phyloP scores from a whole-genome alignment of 2,797 vertebrate genomes.

The Cryptoprocta ferox region DNA sequence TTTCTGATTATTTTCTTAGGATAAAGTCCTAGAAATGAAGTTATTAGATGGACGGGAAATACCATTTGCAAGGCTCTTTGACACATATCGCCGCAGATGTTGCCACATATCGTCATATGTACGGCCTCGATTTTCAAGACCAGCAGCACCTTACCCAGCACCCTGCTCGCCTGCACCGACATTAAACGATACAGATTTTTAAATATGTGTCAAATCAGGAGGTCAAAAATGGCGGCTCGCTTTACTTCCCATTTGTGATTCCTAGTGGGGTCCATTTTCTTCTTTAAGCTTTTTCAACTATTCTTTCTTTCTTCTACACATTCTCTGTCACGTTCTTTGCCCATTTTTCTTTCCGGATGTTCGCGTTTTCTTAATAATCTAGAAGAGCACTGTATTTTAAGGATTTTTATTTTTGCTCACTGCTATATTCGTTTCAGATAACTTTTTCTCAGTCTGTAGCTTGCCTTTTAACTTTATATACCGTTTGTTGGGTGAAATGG shows the following conservation, averaged over 20 bases:
- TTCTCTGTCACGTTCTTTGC: background rate
- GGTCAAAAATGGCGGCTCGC: background rate
- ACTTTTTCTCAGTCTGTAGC: background rate
- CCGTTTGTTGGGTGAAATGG: background rate
- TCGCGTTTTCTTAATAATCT: slow-evolving; percentile 24
- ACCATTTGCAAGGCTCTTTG: background rate
- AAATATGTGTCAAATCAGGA: background rate
- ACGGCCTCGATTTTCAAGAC: background rate
- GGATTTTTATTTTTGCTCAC: background rate
- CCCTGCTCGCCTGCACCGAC: background rate
- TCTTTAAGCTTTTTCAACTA: background rate
- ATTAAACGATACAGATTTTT: background rate
- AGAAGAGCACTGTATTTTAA: background rate
- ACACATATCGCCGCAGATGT: background rate
- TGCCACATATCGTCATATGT: too few species aligned
- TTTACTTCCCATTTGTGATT: background rate
- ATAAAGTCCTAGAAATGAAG: slow-evolving; percentile 3
- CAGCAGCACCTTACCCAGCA: background rate
- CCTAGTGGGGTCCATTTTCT: background rate
- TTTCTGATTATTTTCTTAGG: slow-evolving; percentile 24
- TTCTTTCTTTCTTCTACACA: background rate
- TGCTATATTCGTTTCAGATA: slow-evolving; percentile 15
- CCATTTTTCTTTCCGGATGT: background rate
- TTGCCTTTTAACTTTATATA: slow-evolving; percentile 4
- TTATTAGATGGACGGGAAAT: background rate